Evolutionary conservation across 30 jellyfish, hydroid and myxozoan species (phyloP).

Genomic region (Mastigias papua): DNA sequence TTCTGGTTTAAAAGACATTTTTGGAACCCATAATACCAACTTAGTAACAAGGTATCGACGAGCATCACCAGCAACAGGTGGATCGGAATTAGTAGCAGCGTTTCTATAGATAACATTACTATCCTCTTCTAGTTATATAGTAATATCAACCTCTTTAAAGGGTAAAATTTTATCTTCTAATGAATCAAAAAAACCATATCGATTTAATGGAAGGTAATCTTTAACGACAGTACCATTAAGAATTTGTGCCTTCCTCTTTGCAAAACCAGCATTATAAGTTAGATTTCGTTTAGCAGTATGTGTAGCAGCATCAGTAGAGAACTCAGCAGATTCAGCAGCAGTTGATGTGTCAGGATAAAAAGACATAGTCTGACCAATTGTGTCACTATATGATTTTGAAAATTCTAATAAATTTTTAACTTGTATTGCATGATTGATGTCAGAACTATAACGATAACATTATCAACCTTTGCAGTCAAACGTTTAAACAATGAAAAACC

Average conservation of each 20-base stretch:
- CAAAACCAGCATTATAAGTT: conserved; percentile 19
- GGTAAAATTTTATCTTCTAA: not conserved
- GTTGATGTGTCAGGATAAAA: conserved; percentile 36
- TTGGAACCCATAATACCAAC: not conserved
- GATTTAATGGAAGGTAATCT: conserved; percentile 23
- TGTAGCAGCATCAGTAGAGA: not conserved
- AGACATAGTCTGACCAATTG: conserved; percentile 29
- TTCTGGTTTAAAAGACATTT: not conserved
- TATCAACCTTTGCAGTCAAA: not conserved
- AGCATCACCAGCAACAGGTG: not conserved
- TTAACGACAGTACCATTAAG: conserved; percentile 12
- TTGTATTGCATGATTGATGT: conserved; percentile 23
- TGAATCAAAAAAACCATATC: not conserved
- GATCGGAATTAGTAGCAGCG: no score
- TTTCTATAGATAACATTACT: no score
- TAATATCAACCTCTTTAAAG: no score
- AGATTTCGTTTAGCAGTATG: not conserved
- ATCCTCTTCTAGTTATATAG: not conserved
- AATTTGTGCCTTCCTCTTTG: conserved; percentile 41
- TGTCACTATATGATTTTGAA: conserved; percentile 42
- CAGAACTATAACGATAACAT: not conserved
- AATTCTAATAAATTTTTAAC: conserved; percentile 27
- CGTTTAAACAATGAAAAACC: not conserved
- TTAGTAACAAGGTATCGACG: not conserved
- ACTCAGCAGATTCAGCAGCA: not conserved